Conservation (phyloP, 2,888 invertebrate genomes). For the Mythimna lalbum region DNA sequence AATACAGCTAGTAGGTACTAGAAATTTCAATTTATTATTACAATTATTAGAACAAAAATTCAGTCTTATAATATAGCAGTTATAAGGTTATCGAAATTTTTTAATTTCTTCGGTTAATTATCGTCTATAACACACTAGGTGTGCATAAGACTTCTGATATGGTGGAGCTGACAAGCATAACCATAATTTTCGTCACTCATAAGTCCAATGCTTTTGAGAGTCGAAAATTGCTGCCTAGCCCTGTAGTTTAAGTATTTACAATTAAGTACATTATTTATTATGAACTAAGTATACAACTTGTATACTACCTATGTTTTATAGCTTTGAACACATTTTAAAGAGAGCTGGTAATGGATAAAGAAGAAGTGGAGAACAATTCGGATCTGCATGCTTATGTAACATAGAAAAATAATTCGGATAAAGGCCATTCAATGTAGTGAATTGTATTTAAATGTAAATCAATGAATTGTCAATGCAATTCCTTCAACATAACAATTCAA, state of each 20-base stretch:
- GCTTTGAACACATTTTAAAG: slow-evolving; percentile 57
- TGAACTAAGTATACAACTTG: slow-evolving; percentile 2
- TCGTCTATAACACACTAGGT: not conserved
- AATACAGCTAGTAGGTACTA: slow-evolving; percentile 31
- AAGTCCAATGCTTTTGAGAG: no score
- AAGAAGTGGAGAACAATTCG: not conserved
- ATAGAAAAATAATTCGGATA: slow-evolving; percentile 50
- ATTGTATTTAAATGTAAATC: slow-evolving; percentile 57
- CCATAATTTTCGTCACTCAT: not conserved
- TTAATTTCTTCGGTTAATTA: slow-evolving; percentile 1
- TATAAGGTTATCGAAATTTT: no score
- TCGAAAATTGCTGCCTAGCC: no score
- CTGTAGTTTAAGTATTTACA: slow-evolving; percentile 36
- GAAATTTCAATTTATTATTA: slow-evolving; percentile 41
- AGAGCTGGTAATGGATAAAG: slow-evolving; percentile 32
- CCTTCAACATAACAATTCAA: slow-evolving; percentile 17
- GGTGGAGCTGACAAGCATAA: not conserved
- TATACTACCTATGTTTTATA: slow-evolving; percentile 13
- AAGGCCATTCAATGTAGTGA: slow-evolving; percentile 4
- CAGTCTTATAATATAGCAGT: no score
- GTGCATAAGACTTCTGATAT: not conserved
- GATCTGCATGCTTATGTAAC: not conserved
- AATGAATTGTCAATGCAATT: slow-evolving; percentile 44
- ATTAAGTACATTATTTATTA: slow-evolving; percentile 34
- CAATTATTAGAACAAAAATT: slow-evolving; percentile 47